Evolutionary conservation across 1,140 invertebrate species (phyloP), one percentile per base, ranked within the genome.

Genomic region (Eumaeus atala): DNA sequence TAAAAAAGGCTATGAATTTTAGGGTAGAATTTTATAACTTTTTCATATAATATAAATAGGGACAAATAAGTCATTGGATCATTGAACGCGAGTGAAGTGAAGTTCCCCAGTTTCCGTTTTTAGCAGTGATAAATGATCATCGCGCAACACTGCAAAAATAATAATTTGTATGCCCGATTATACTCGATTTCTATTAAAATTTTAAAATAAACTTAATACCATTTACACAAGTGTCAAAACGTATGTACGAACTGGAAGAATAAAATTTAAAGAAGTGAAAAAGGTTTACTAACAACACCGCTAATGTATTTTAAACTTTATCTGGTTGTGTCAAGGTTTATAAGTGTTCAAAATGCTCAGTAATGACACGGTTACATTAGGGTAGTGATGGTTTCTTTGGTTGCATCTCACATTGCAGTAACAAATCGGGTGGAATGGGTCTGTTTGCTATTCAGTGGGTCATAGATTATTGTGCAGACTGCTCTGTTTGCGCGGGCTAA

Each of bases 391-490:
- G 52, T 61, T 61, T 61, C n/a, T 50, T 48, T 28, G 21, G 21
- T 28, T 28, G 21, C 56, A 56, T 61, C 56, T 61, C 56, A 53
- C 59, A 61, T 61, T 61, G 49, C 54, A 56, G 59, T 48, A 56
- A 56, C 59, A 61, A 61, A 61, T 61, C 59, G 59, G 17, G 47
- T 49, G 59, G 54, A 61, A 57, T 51, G 59, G 54, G 21, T 28
- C 50, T 57, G 57, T 16, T 54, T 57, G 52, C 54, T 61, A 57
- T 61, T 61, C 59, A 57, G 51, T 56, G 40, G 40, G 14, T 44
- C 40, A 44, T 44, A 44, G 14, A 44, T 44, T 16, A 44, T 12
- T 9, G 14, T 12, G 38, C 40, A 9, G 40, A 44, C 14, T 4
- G 12, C 9, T 12, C 21, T 28, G 21, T 28, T 28, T 28, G 6